A percentile compares a stretch with the other conserved stretches of the same genome.
These are phyloP conservation scores for Bombus huntii DNA, from an alignment of 1,140 invertebrate species.

Conservation along the genomic window DNA sequence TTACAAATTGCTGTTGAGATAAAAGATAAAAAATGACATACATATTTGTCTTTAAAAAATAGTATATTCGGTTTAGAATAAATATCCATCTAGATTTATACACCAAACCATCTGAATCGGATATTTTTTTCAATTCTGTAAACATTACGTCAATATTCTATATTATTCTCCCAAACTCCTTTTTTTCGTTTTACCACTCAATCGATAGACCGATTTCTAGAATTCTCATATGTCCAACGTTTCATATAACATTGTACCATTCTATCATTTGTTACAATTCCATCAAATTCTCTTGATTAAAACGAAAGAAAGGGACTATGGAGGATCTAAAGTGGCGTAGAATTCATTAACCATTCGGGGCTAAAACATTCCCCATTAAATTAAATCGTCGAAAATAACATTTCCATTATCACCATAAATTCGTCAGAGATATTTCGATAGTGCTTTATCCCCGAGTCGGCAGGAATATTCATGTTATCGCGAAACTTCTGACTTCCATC, in stretches of 20 bases:
- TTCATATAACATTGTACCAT: not conserved
- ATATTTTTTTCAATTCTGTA: not conserved
- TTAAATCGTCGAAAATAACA: not conserved
- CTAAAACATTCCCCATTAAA: not conserved
- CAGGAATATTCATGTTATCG: constrained; percentile 33
- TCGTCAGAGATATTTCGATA: constrained; percentile 3
- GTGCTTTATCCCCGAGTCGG: not conserved
- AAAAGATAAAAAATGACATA: no score
- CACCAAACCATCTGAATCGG: not conserved
- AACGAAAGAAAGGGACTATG: not conserved
- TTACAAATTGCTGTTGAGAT: no score
- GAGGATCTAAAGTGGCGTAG: no score
- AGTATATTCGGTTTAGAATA: not conserved
- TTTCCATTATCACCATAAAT: constrained; percentile 3
- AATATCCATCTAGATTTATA: not conserved
- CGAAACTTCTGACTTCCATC: constrained; percentile 16
- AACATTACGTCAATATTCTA: not conserved
- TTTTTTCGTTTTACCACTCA: not conserved
- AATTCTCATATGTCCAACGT: not conserved
- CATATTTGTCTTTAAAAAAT: no score
- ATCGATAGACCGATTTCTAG: not conserved
- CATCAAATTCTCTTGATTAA: not conserved
- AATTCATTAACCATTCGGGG: not conserved
- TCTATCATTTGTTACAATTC: no score
- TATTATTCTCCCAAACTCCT: not conserved